phyloP scores from a whole-genome alignment of 2,113 vertebrate genomes.

The Illadopsis cleaveri region DNA sequence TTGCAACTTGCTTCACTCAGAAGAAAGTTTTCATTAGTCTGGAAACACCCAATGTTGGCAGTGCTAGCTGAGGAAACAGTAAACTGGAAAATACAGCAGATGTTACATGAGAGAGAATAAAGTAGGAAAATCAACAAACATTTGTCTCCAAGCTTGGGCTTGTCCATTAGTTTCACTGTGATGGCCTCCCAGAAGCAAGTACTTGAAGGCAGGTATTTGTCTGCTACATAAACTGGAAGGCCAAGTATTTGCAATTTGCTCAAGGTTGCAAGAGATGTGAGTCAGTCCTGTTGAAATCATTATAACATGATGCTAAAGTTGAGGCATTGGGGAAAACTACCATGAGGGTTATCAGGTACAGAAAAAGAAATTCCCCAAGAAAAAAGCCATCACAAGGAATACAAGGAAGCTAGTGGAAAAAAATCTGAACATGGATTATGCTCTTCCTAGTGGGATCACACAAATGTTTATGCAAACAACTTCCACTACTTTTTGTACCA shows the following conservation, averaged over 20 bases:
- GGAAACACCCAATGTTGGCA: constrained; percentile 25
- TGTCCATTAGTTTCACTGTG: constrained; percentile 44
- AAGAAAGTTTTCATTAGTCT: constrained; percentile 19
- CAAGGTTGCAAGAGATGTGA: constrained; percentile 5
- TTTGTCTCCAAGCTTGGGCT: neutral
- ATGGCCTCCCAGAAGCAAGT: constrained; percentile 51
- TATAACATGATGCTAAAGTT: neutral
- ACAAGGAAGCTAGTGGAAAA: neutral
- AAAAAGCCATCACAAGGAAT: neutral
- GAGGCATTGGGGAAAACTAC: neutral
- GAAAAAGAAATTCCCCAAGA: neutral
- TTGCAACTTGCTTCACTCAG: neutral
- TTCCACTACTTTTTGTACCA: neutral
- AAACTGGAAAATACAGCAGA: constrained; percentile 15
- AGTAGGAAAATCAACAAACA: neutral
- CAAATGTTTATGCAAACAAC: neutral
- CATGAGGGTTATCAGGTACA: neutral
- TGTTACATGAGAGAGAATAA: neutral
- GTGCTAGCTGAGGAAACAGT: neutral
- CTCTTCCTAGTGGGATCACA: neutral
- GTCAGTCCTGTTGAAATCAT: constrained; percentile 14
- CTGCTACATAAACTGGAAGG: constrained; percentile 33
- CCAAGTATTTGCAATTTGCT: constrained; percentile 34
- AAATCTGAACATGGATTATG: neutral
- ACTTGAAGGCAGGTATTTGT: constrained; percentile 32